Percentiles rank a stretch among this genome's conserved stretches.
phyloP scores from a whole-genome alignment of 2,888 invertebrate species.

The Adineta ricciae region DNA sequence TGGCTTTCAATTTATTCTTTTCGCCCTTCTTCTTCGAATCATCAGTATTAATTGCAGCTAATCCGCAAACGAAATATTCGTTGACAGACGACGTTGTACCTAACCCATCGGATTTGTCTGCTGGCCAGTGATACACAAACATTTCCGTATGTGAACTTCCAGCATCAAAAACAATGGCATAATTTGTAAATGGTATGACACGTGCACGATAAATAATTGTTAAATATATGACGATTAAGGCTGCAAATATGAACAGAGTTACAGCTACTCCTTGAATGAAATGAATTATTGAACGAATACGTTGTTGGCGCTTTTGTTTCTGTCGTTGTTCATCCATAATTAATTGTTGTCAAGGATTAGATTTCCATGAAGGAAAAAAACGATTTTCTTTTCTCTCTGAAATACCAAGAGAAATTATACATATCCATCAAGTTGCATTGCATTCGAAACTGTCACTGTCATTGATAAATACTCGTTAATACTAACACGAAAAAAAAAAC shows the following conservation, averaged over 20 bases:
- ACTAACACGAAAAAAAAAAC: neutral
- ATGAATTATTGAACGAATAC: neutral
- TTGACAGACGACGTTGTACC: constrained; percentile 44
- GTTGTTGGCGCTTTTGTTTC: neutral
- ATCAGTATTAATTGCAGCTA: neutral
- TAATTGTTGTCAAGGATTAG: neutral
- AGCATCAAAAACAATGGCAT: constrained; percentile 54
- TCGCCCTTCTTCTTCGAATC: neutral
- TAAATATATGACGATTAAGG: neutral
- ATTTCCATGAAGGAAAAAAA: too few relatives aligned
- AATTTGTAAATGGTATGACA: constrained; percentile 37
- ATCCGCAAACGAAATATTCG: constrained; percentile 18
- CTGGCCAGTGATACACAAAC: constrained; percentile 52
- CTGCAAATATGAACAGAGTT: neutral
- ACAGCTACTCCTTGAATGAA: neutral
- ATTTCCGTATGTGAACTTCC: constrained; percentile 53
- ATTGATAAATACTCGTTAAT: neutral
- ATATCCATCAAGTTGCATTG: neutral
- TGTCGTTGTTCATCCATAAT: neutral
- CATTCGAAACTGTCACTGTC: neutral
- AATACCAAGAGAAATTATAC: neutral
- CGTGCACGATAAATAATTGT: neutral
- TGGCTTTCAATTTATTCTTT: neutral
- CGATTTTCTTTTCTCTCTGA: neutral
- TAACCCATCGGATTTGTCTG: constrained; percentile 49